Evolutionary conservation across 1,140 invertebrate species (phyloP).

Genomic region (Tetramorium alpestre): DNA sequence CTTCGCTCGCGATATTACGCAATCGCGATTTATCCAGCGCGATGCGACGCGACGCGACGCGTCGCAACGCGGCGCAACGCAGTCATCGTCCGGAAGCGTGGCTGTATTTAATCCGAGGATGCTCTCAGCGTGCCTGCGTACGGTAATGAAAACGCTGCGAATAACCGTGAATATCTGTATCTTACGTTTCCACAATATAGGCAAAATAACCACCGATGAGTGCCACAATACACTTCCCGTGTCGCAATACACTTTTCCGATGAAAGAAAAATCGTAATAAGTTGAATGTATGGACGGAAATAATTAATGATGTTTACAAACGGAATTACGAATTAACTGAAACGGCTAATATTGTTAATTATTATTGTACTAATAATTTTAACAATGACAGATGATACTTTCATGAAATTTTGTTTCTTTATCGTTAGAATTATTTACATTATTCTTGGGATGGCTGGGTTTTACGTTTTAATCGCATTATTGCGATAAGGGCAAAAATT

Average conservation of each 20-base stretch:
- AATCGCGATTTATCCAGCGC: constrained; percentile 77
- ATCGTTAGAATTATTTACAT: neutral
- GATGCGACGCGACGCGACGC: constrained; percentile 49
- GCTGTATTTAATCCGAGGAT: constrained; percentile 70
- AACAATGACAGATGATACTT: neutral
- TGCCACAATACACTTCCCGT: neutral
- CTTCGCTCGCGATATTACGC: constrained; percentile 78
- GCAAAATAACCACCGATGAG: neutral
- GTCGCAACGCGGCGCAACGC: constrained; percentile 19
- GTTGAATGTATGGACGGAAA: neutral
- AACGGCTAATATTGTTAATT: neutral
- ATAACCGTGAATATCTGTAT: constrained; percentile 31
- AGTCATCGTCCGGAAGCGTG: constrained; percentile 49
- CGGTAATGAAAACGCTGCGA: constrained; percentile 44
- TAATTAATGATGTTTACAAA: constrained; percentile 2
- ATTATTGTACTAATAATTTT: neutral
- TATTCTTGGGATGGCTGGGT: neutral
- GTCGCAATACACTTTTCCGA: neutral
- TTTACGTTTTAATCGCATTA: neutral
- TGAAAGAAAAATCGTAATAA: neutral
- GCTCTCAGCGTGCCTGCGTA: constrained; percentile 29
- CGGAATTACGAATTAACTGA: neutral
- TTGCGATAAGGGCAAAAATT: no score
- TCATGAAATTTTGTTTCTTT: neutral
- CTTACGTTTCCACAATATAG: neutral